These are phyloP conservation scores for Orthosia gothica DNA, from an alignment of 2,888 invertebrate species.

Conservation along the genomic window DNA sequence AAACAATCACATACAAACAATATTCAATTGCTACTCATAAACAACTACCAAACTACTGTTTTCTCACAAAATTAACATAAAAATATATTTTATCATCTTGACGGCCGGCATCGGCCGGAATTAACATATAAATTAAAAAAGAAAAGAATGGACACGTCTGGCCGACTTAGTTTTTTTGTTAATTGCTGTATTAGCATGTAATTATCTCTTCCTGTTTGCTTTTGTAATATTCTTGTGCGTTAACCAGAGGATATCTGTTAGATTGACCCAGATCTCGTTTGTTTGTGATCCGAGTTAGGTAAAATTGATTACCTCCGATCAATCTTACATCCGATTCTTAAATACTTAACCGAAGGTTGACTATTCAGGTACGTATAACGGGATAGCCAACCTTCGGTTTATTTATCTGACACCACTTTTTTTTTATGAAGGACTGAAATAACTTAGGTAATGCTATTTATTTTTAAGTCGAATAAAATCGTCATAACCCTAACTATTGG, in stretches of 20 bases:
- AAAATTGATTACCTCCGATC: not conserved
- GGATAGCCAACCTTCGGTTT: not conserved
- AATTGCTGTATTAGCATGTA: conserved; percentile 64
- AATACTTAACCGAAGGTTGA: not conserved
- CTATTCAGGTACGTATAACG: not conserved
- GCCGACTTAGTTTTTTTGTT: conserved; percentile 65
- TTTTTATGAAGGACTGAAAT: not conserved
- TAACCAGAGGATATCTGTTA: conserved; percentile 32
- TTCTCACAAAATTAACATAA: conserved; percentile 52
- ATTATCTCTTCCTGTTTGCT: conserved; percentile 66
- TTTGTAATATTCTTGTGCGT: conserved; percentile 49
- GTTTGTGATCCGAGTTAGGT: conserved; percentile 19
- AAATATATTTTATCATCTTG: conserved; percentile 53
- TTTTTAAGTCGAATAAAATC: not conserved
- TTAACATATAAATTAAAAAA: conserved; percentile 70
- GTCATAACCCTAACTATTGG: not conserved
- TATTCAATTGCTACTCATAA: conserved; percentile 31
- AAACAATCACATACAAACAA: conserved; percentile 21
- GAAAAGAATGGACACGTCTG: conserved; percentile 61
- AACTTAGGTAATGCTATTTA: too few relatives aligned
- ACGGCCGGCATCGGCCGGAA: conserved; percentile 48
- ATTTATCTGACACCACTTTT: not conserved
- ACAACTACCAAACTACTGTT: conserved; percentile 33
- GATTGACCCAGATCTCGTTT: conserved; percentile 40
- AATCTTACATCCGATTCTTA: not conserved